Conservation (phyloP, 2,888 invertebrate genomes). For the Pristionchus mayeri region DNA sequence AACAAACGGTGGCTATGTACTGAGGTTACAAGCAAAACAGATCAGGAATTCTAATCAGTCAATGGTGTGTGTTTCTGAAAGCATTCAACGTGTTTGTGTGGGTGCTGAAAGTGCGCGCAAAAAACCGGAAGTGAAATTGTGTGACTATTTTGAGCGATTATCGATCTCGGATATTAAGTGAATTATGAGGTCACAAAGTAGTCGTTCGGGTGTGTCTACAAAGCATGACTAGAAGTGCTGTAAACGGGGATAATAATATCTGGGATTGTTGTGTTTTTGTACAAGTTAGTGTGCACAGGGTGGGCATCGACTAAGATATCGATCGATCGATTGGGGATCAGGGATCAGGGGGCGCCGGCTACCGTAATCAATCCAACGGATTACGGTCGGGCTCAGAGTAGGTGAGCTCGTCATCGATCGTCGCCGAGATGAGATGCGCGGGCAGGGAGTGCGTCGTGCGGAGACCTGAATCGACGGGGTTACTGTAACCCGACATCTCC, state of each 20-base stretch:
- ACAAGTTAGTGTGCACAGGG: not conserved
- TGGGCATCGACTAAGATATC: not conserved
- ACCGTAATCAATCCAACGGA: constrained; percentile 29
- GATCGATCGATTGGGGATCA: not conserved
- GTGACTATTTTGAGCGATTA: constrained; percentile 4
- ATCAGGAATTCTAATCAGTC: not conserved
- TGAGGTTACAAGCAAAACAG: not conserved
- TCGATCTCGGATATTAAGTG: not conserved
- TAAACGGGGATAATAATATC: not conserved
- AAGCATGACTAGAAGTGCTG: too few species aligned
- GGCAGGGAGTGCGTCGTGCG: constrained; percentile 8
- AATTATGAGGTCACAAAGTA: not conserved
- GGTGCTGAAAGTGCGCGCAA: not conserved
- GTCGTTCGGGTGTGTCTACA: not conserved
- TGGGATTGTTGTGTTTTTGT: not conserved
- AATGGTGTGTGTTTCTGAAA: not conserved
- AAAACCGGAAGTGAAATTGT: not conserved
- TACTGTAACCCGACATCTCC: too few species aligned
- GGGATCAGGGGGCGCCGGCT: not conserved
- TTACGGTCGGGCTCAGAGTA: constrained; percentile 30
- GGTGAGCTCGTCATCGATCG: constrained; percentile 4
- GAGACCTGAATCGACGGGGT: not conserved
- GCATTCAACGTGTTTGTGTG: not conserved
- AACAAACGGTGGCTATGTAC: not conserved
- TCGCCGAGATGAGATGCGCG: not conserved